Conservation (phyloP, 2,797 vertebrate species). For the Etheostoma perlongum region DNA sequence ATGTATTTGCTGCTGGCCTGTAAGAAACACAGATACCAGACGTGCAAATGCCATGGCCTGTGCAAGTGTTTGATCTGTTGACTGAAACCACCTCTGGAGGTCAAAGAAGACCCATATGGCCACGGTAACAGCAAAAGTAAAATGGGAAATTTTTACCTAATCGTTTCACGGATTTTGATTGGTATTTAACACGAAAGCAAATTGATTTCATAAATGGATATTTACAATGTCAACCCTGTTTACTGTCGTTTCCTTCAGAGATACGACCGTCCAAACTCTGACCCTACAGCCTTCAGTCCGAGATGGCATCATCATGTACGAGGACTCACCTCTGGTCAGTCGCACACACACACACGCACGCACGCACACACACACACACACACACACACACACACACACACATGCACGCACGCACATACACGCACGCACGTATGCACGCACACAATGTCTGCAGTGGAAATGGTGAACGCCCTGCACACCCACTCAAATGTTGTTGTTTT, state of each 20-base stretch:
- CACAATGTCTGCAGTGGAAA: no score
- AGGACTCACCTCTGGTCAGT: conserved; percentile 98
- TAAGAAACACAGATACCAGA: background rate
- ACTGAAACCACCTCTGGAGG: background rate
- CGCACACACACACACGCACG: background rate
- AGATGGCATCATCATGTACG: conserved; percentile 94
- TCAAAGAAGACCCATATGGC: background rate
- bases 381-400: background rate
- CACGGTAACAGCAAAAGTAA: background rate
- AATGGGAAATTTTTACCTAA: background rate
- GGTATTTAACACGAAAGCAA: no score
- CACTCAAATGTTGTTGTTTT: no score
- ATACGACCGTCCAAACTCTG: conserved; percentile 96
- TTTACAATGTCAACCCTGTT: background rate
- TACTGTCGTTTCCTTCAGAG: conserved; percentile 80
- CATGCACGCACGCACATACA: background rate
- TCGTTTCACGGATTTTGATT: no score
- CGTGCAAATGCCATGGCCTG: no score
- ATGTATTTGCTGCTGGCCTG: background rate
- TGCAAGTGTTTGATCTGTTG: background rate
- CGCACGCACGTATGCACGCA: background rate
- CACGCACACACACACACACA: background rate
- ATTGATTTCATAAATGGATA: no score
- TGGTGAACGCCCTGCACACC: no score
- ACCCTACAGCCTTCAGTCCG: conserved; percentile 96